Base-by-base conservation (phyloP, 2,888 invertebrate genomes). In the Macroteleia sp. region DNA sequence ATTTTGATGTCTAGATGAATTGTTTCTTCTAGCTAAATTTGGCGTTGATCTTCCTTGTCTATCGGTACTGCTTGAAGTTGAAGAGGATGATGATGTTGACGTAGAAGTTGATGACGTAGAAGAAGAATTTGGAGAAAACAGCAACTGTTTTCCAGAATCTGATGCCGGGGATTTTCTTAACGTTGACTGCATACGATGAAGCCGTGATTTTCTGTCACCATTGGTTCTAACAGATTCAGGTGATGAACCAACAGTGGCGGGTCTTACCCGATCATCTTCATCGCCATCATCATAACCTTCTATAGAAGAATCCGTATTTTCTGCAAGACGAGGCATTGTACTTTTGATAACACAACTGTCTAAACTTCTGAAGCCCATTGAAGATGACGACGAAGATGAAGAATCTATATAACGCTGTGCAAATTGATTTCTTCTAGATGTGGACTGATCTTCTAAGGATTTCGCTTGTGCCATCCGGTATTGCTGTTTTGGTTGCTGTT, bases 291-390 rank as follows among this genome's bases (percentile, higher is more conserved):
- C 92, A 79, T 93, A 91, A 48, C 93, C 93, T 64, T 93, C 93
- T 17, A 93, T 91, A 22, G 93, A 93, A 6, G 93, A 93, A 88
- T 93, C 93, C 87, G 92, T 92, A 66, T 92, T 92, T 83, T 94
- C 94, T 0, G 92, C 92, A 3, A 93, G 83, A 32, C 92, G 88
- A 81, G 93, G 91, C 93, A 93, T 86, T 82, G 93, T 79, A 87
- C 92, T 85, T 86, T 92, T 88, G 6, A 70, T 54, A 82, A 93
- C 83, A 87, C 92, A 92, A 79, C 94, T 93, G 79, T 95, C 94
- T 75, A 94, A 92, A 84, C 94, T 94, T 44, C 94, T 91, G 85
- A 95, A 95, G 4, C 94, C 94, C 88, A 94, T 93, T 28, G 93
- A 93, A 6, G 93, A 93, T 0, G 93, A 93, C 0, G 93, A 93